Evolutionary conservation across 2,888 invertebrate species (phyloP), one percentile per base, ranked within the genome.

Genomic region (Xestoiulus laeticollis): DNA sequence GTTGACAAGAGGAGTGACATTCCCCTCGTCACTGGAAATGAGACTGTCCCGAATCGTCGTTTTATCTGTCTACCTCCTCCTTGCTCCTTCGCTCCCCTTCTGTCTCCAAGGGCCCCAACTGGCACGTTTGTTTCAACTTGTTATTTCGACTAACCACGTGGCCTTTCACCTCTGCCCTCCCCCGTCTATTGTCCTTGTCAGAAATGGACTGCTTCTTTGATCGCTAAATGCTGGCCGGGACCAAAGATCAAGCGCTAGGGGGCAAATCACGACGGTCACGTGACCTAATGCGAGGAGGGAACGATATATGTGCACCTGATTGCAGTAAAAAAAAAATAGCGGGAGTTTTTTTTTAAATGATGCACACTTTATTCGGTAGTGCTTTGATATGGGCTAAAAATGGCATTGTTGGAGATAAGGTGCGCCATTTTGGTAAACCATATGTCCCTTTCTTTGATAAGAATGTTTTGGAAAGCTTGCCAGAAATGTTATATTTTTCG

Each of bases 121-220:
- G 26, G 68, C 26, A 22, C 26, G n/a, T 19, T 53, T 68, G 68
- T 68, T 68, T 68, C 26, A 68, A 68, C 22, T 68, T 68, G 26
- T 68, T 68, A 68, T 26, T 22, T 68, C 26, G 68, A 68, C 68
- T 68, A 68, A 26, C 68, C 68, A 22, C n/a, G 22, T 68, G 68
- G 26, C 68, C 68, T 68, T 68, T 68, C 68, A 68, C 68, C 68
- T 68, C 26, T 68, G 68, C 68, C 68, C 68, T 68, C 68, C 68
- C 68, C 68, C 68, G 68, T 68, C 68, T 68, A 68, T 68, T 68
- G 68, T 68, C 68, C 68, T 68, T 26, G 68, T 68, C n/a, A 59
- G n/a, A n/a, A 59, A n/a, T 59, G 59, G 59, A 59, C 59, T n/a
- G 59, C 16, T n/a, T 59, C 59, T 59, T 19, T 59, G 59, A 59